phyloP scores from a whole-genome alignment of 2,888 invertebrate species.

The Drosophila anomelani region DNA sequence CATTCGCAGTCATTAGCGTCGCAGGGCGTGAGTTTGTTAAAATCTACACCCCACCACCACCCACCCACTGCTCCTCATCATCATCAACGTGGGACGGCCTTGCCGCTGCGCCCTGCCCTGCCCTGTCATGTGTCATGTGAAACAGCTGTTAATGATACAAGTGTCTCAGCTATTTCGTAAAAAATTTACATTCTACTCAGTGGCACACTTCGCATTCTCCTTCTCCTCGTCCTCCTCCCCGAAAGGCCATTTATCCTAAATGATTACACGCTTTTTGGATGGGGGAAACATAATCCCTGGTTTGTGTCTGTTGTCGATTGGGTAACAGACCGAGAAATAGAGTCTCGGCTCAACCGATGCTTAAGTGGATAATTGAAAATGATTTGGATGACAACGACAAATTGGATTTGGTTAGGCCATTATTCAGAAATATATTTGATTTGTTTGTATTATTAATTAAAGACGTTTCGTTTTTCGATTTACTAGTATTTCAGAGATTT shows the following conservation, averaged over 20 bases:
- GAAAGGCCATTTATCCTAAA: slow-evolving; percentile 46
- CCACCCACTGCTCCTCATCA: slow-evolving; percentile 27
- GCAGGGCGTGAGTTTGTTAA: slow-evolving; percentile 50
- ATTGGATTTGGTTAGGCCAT: slow-evolving; percentile 10
- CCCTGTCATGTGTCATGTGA: slow-evolving; percentile 63
- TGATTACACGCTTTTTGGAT: slow-evolving; percentile 44
- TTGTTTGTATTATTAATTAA: slow-evolving; percentile 12
- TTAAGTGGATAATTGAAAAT: slow-evolving; percentile 36
- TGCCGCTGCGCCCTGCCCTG: slow-evolving; percentile 29
- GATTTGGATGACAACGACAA: slow-evolving; percentile 18
- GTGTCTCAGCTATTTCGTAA: slow-evolving; percentile 51
- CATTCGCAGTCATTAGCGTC: slow-evolving; percentile 77
- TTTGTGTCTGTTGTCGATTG: slow-evolving; percentile 26
- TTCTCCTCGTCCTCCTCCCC: background rate
- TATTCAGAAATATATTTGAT: slow-evolving; percentile 15
- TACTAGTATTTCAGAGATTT: background rate
- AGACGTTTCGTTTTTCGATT: background rate
- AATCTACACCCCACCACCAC: slow-evolving; percentile 25
- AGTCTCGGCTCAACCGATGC: slow-evolving; percentile 19
- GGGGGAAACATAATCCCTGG: slow-evolving; percentile 35
- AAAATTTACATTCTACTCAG: slow-evolving; percentile 40
- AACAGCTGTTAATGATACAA: slow-evolving; percentile 77
- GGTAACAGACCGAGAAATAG: slow-evolving; percentile 36
- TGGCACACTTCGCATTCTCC: background rate
- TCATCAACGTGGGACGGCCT: slow-evolving; percentile 38